Base-by-base conservation (phyloP, 2,888 invertebrate genomes). In the Mythimna lalbum region DNA sequence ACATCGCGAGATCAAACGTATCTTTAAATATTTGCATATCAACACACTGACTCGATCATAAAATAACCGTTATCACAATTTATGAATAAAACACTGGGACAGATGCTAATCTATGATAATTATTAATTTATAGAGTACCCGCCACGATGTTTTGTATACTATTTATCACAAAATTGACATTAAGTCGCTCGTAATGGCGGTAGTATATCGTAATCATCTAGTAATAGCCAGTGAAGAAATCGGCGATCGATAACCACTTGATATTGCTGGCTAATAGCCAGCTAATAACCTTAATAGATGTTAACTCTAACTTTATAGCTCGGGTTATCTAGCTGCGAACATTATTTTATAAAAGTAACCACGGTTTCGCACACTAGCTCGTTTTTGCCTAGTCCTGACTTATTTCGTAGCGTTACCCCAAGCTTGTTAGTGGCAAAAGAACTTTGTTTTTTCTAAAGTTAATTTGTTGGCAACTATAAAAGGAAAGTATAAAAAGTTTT, bases 211-310 rank as follows among this genome's bases (percentile, higher is more conserved):
- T 83, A 85, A 85, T 84, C 64, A 73, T 66, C 66, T 66, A 52
- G 79, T 86, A 81, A 86, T 78, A 75, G 57, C 71, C 65, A 63
- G 73, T 81, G 68, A 85, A 84, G 78, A 86, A 86, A 86, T 80
- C 74, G 65, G 66, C 61, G 70, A 85, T 86, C 81, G 76, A 78
- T 82, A 84, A 79, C 81, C 71, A 78, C 71, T 81, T 72, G 73
- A 80, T 85, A 83, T 71, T 65, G 78, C 70, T 69, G 61, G 80
- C 67, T 84, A 83, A 84, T 83, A 64, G 68, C 70, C 73, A 77
- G 74, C 79, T 86, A 84, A 86, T 85, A 84, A 85, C 76, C 76
- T 78, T 86, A 85, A 85, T 84, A 79, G 87, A 77, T 81, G 83
- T 80, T 84, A 85, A 86, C 78, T 78, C 72, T 71, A 73, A 78